Evolutionary conservation across 2,113 vertebrate species (phyloP).

Genomic region (Calyptommatus sinebrachiatus): DNA sequence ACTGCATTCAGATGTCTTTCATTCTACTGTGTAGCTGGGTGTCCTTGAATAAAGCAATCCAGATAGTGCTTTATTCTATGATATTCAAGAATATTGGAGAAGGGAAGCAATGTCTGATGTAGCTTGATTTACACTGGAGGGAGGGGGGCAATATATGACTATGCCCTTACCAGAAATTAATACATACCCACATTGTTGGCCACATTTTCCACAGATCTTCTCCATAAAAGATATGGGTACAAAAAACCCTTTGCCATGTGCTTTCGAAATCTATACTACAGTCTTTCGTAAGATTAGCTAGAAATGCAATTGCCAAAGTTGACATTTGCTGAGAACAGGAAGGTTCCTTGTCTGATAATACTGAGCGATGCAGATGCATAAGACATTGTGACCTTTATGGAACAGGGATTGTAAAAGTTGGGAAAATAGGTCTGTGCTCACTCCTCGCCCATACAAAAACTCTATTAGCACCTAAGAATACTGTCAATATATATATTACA

Average conservation of each 20-base stretch:
- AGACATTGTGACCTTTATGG: slow-evolving; percentile 62
- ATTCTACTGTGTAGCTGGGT: too few species aligned
- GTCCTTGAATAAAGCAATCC: too few species aligned
- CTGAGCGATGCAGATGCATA: slow-evolving; percentile 51
- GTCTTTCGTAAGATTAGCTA: background rate
- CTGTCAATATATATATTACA: slow-evolving; percentile 17
- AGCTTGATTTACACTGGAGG: too few species aligned
- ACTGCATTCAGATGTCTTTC: too few species aligned
- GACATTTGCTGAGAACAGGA: slow-evolving; percentile 16
- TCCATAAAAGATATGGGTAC: background rate
- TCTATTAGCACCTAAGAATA: slow-evolving; percentile 48
- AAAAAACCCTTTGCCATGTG: background rate
- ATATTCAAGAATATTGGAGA: too few species aligned
- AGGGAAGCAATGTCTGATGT: too few species aligned
- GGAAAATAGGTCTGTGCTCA: slow-evolving; percentile 31
- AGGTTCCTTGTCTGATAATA: slow-evolving; percentile 26
- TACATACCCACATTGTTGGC: background rate
- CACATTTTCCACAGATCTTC: background rate
- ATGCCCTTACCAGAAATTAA: slow-evolving; percentile 13
- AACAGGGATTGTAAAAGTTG: slow-evolving; percentile 52
- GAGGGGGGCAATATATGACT: background rate
- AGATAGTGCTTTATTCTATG: too few species aligned
- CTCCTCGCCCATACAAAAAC: slow-evolving; percentile 1
- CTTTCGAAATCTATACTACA: background rate
- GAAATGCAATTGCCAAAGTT: slow-evolving; percentile 24